phyloP scores from a whole-genome alignment of 2,113 vertebrate genomes.

The Xenotilapia flavipinnis region DNA sequence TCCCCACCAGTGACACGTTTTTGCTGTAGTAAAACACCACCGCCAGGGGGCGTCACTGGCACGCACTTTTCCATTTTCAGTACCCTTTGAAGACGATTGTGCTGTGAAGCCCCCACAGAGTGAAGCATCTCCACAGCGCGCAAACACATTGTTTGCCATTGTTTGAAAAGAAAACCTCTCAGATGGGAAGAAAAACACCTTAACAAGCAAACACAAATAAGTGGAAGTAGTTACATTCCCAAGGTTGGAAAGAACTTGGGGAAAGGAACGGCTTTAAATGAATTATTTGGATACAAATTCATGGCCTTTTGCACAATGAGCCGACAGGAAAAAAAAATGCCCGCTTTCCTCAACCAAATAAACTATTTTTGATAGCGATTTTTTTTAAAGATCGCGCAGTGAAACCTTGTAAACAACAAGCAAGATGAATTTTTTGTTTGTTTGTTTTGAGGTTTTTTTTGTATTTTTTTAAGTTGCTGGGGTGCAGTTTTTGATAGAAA shows the following conservation, averaged over 20 bases:
- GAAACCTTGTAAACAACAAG: conserved; percentile 21
- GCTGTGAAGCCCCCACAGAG: background rate
- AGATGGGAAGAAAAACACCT: background rate
- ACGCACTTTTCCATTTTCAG: background rate
- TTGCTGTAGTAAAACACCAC: background rate
- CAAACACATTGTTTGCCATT: background rate
- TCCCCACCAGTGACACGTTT: background rate
- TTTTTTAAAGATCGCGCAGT: background rate
- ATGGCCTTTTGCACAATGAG: conserved; percentile 3
- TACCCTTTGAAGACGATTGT: background rate
- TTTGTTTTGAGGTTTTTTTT: background rate
- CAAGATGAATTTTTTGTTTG: background rate
- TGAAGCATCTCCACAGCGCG: background rate
- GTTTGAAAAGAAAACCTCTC: background rate
- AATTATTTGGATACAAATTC: background rate
- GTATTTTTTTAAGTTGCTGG: background rate
- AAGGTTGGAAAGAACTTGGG: background rate
- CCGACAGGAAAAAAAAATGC: background rate
- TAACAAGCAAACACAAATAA: background rate
- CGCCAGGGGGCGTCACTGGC: conserved; percentile 37
- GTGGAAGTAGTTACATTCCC: background rate
- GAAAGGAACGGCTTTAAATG: background rate
- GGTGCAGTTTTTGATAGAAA: background rate
- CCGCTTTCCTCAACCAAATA: background rate
- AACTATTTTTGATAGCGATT: conserved; percentile 1